These are phyloP conservation scores for Aramus guarauna DNA, from an alignment of 2,113 vertebrate species.

Conservation along the genomic window DNA sequence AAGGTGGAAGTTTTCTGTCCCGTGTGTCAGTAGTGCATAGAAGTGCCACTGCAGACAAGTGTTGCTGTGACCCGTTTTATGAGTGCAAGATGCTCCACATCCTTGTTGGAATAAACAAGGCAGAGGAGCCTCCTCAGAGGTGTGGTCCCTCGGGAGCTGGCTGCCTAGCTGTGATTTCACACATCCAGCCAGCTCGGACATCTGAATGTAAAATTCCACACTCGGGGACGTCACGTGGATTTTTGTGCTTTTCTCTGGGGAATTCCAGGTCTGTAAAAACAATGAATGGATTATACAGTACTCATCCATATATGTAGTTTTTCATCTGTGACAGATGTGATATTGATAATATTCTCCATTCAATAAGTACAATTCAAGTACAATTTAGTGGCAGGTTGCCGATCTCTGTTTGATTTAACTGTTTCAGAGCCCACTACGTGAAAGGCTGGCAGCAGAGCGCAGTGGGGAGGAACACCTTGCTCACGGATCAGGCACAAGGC, in stretches of 20 bases:
- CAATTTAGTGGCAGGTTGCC: neutral
- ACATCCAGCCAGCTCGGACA: neutral
- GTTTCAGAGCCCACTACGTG: neutral
- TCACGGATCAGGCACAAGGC: neutral
- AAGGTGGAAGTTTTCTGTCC: neutral
- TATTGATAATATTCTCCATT: constrained; percentile 22
- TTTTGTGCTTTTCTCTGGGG: neutral
- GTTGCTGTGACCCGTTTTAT: neutral
- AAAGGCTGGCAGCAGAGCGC: neutral
- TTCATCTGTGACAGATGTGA: constrained; percentile 19
- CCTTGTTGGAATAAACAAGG: neutral
- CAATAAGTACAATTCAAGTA: constrained; percentile 1
- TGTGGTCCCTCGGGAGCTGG: neutral
- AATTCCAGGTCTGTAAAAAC: constrained; percentile 2
- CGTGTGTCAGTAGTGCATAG: fast-evolving
- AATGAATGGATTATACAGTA: neutral
- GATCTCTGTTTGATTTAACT: constrained; percentile 22
- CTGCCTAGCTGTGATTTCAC: neutral
- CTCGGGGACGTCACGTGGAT: neutral
- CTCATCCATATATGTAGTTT: neutral
- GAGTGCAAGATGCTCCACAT: neutral
- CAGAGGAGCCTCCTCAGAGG: neutral
- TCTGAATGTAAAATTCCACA: constrained; percentile 23
- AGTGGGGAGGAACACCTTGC: neutral
- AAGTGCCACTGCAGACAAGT: neutral